phyloP scores from a whole-genome alignment of 2,797 vertebrate genomes.

The Eleutherodactylus coqui region DNA sequence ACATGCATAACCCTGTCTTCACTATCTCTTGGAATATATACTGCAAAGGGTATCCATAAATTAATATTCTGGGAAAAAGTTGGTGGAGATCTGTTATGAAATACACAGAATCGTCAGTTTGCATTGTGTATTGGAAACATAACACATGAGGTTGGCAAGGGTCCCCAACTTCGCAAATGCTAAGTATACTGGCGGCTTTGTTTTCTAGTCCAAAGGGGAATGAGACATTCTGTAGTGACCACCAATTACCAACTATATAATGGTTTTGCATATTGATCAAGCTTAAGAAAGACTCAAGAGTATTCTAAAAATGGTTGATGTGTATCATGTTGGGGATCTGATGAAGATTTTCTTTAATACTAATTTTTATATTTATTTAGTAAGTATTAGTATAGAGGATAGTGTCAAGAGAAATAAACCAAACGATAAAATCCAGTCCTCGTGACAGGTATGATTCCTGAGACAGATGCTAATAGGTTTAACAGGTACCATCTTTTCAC shows the following conservation, averaged over 20 bases:
- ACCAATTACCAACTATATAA: not conserved
- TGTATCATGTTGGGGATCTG: no score
- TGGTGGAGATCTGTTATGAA: slow-evolving; percentile 10
- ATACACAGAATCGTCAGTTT: not conserved
- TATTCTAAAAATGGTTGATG: not conserved
- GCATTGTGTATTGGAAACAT: not conserved
- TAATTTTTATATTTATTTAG: no score
- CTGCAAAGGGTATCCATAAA: slow-evolving; percentile 33
- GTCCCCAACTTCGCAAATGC: not conserved
- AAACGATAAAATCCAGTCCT: no score
- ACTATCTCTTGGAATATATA: slow-evolving; percentile 58
- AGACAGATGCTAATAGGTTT: no score
- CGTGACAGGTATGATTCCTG: no score
- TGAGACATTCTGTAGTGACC: no score
- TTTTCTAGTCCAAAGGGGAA: not conserved
- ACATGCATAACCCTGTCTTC: slow-evolving; percentile 65
- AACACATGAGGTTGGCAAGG: not conserved
- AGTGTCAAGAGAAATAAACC: no score
- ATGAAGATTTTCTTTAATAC: no score
- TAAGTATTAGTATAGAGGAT: no score
- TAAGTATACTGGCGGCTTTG: not conserved
- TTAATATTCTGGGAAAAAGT: slow-evolving; percentile 20
- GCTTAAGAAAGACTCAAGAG: not conserved
- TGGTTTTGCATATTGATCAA: not conserved
- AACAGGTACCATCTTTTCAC: no score